Conservation (phyloP, 2,113 vertebrate species). For the Ursus arctos region DNA sequence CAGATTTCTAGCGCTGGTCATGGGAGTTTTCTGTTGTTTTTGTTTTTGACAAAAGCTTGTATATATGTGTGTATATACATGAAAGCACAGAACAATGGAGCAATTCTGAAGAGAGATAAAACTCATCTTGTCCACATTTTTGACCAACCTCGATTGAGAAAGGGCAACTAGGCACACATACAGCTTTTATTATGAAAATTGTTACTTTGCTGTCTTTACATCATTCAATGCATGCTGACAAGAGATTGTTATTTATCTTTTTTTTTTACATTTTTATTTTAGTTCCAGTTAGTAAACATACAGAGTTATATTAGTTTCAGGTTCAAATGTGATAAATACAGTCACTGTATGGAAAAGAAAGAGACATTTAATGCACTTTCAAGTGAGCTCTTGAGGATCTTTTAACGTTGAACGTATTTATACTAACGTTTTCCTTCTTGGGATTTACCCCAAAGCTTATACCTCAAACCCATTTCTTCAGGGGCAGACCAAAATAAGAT, state of each 20-base stretch:
- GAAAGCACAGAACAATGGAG: neutral
- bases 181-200: neutral
- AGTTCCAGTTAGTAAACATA: neutral
- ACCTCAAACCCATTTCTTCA: neutral
- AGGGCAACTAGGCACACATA: neutral
- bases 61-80: neutral
- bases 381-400: neutral
- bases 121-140: neutral
- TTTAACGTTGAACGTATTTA: no score
- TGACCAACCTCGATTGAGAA: neutral
- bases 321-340: neutral
- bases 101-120: neutral
- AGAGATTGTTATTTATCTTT: neutral
- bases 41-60: neutral
- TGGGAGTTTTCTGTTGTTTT: neutral
- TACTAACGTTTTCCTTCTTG: no score
- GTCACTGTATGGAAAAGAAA: neutral
- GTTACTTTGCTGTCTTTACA: no score
- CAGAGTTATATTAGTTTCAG: neutral
- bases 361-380: neutral
- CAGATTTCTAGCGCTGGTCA: neutral
- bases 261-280: no score
- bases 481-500: neutral
- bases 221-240: no score
- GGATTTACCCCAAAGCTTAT: neutral